Evolutionary conservation across 2,888 invertebrate species (phyloP).

Genomic region (Diarsia dahlii): DNA sequence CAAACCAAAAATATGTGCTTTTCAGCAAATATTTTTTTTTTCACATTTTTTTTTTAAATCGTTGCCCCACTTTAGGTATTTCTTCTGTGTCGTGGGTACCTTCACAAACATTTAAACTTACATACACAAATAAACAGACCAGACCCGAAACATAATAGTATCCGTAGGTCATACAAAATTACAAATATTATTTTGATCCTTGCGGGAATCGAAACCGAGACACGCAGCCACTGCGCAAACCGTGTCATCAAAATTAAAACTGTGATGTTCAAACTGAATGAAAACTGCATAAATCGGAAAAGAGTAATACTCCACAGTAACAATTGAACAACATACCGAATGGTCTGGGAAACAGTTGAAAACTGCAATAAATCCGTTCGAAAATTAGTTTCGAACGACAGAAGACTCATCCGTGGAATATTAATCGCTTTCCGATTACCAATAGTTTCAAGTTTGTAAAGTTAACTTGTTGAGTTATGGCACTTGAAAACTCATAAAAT

Average conservation of each 20-base stretch:
- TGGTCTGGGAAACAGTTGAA: slow-evolving; percentile 67
- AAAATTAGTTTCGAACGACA: slow-evolving; percentile 83
- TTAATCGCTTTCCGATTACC: slow-evolving; percentile 82
- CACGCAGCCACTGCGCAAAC: too few relatives aligned
- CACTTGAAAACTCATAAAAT: slow-evolving; percentile 72
- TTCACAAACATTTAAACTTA: too few relatives aligned
- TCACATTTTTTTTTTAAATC: too few relatives aligned
- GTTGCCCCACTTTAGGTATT: too few relatives aligned
- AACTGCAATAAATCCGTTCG: slow-evolving; percentile 79
- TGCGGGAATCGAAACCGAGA: too few relatives aligned
- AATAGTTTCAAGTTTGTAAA: slow-evolving; percentile 73
- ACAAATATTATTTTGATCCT: too few relatives aligned
- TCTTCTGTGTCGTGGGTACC: too few relatives aligned
- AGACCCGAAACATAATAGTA: too few relatives aligned
- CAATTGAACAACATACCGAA: slow-evolving; percentile 41
- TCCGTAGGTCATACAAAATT: too few relatives aligned
- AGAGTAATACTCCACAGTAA: slow-evolving; percentile 34
- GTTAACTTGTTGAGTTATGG: slow-evolving; percentile 80
- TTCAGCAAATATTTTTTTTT: slow-evolving; percentile 14
- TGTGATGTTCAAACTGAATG: neutral
- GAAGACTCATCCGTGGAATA: slow-evolving; percentile 80
- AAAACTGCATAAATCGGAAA: slow-evolving; percentile 48
- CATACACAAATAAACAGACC: too few relatives aligned
- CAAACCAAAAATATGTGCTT: slow-evolving; percentile 10
- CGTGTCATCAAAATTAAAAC: slow-evolving; percentile 34